These are phyloP conservation scores for Oscheius sp. DNA, from an alignment of 2,888 invertebrate species.

Conservation along the genomic window DNA sequence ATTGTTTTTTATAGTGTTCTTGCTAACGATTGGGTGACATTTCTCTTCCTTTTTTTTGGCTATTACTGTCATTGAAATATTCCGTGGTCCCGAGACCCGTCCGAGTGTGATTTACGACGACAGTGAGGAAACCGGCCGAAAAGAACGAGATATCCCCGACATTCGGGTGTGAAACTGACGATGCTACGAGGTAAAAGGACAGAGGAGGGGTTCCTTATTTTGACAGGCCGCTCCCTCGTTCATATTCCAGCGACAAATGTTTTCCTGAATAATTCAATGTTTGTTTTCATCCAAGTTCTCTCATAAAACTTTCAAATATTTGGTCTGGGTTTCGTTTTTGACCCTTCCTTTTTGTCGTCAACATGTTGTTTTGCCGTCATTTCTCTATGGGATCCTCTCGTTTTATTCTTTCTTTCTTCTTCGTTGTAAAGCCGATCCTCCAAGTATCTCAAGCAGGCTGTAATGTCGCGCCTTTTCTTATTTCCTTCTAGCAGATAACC, in stretches of 20 bases:
- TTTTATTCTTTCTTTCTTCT: background rate
- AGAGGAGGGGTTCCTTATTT: background rate
- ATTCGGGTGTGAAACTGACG: constrained; percentile 17
- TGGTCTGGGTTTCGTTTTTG: no score
- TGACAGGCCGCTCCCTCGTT: background rate
- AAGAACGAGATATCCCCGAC: constrained; percentile 20
- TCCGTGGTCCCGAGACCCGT: constrained; percentile 6
- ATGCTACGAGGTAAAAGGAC: background rate
- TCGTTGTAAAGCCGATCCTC: background rate
- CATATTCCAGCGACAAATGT: background rate
- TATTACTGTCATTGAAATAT: constrained; percentile 4
- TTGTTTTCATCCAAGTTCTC: no score
- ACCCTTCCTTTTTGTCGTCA: no score
- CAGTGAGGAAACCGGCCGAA: constrained; percentile 5
- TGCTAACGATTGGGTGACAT: background rate
- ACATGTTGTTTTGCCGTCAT: no score
- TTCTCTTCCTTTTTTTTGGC: background rate
- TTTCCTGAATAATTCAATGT: background rate
- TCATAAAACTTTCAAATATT: no score
- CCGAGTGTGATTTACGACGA: constrained; percentile 9
- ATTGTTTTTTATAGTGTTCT: background rate
- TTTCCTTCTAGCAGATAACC: background rate
- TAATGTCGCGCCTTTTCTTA: background rate
- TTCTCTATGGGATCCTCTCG: background rate
- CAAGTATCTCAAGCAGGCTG: background rate